Evolutionary conservation across 2,113 vertebrate genomes (phyloP), one percentile per base, ranked within the genome.

Genomic region (Phocoena sinus): DNA sequence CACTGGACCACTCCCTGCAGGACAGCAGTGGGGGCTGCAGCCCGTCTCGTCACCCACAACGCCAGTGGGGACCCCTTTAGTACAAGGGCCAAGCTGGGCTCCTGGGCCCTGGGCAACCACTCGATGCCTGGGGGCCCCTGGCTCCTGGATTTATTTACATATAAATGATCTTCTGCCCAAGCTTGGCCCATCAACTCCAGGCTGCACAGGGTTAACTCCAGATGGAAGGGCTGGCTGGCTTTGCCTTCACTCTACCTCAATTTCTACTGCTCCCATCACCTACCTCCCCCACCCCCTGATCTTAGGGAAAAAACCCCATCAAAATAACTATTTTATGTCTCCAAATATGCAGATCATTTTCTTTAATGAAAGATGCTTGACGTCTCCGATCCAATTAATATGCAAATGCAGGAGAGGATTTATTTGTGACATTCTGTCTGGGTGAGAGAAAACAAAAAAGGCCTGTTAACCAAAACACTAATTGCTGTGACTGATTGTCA

Each of bases 351-450:
- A 99, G 99, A 99, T 99, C 99, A 99, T 99, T 99, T 99, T 99
- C 99, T 99, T 99, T 99, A 99, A 99, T 99, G 99, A 99, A 99
- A 99, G 99, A 99, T 99, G 99, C 99, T 99, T 99, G 99, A 99
- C 99, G 99, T 99, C 99, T 99, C 99, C 99, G 99, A 99, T 99
- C 99, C 99, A 99, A 99, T 99, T 99, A 99, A 99, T 99, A 99
- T 99, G 99, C 99, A 99, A 99, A 99, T 99, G 99, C 99, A 99
- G 99, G 99, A 99, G 99, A 99, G 99, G 99, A 99, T 99, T 99
- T 99, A 99, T 99, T 99, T 99, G 99, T 99, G 99, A 99, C 99
- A 99, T 99, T 99, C 99, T 99, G 99, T 99, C 99, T 99, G 99
- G 99, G 99, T 99, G 99, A 99, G 99, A 99, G 99, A 99, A 99